Evolutionary conservation across 2,113 vertebrate species (phyloP), one percentile per base, ranked within the genome.

Genomic region (Pterocles burchelli): DNA sequence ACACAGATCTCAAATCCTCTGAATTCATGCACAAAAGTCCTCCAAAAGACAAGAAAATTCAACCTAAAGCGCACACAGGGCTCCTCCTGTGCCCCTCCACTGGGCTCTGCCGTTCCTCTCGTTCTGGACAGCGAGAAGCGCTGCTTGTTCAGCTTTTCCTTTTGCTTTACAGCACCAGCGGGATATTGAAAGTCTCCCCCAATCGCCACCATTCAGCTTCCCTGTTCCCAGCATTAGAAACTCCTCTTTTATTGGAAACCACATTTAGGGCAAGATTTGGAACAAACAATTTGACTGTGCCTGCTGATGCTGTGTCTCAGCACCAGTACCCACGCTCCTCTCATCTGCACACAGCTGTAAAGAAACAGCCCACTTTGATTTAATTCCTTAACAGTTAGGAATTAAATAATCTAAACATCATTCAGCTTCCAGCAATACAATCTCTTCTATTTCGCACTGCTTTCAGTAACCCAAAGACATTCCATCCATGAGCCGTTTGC

Each of bases 41-140:
- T 17, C 34, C 24, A 5, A 43, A 54, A 31, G 17, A 51, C 57
- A 58, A 38, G 63, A 77, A 48, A 67, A 63, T 25, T 2, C 9
- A 8, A 57, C 25, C 31, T 21, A 28, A 15, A n/a, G 13, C 5
- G 9, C 43, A 48, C 0, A 0, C 21, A 36, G n/a, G 36, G 36
- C 29, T 58, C n/a, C 68, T 68, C 17, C 28, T 63, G 34, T 2
- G 41, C 41, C 41, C 41, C 14, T 41, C 67, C 22, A 7, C 1
- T 22, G 1, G 2, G 21, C 13, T 8, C 46, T 22, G 65, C 26
- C 41, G 19, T 11, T 36, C 34, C 52, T n/a, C 65, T 82, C 3
- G 0, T 13, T 72, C 43, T 18, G 8, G n/a, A 58, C 36, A 58
- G 15, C 2, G 15, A 33, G 6, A 36, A 74, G 11, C 3, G 28